A percentile compares a stretch with the other conserved stretches of the same genome.
phyloP scores from a whole-genome alignment of 1,140 invertebrate species.

The Cydia splendana region DNA sequence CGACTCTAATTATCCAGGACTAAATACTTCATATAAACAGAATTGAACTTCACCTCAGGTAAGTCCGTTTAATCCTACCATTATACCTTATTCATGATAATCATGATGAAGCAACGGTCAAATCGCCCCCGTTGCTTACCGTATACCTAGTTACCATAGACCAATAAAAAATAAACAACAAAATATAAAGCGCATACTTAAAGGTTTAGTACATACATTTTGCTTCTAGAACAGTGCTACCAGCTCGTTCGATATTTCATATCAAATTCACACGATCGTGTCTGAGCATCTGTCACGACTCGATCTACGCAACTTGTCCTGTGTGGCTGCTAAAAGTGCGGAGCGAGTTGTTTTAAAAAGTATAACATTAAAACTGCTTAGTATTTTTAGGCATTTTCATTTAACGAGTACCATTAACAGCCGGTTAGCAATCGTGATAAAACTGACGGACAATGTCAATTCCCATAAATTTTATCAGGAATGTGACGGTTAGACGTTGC shows the following conservation, averaged over 20 bases:
- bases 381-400: no score
- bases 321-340: slow-evolving; percentile 47
- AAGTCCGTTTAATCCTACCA: no score
- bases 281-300: slow-evolving; percentile 75
- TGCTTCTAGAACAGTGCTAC: not conserved
- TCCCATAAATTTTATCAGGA: no score
- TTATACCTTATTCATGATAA: not conserved
- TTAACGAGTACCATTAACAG: no score
- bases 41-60: no score
- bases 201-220: not conserved
- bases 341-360: not conserved
- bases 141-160: not conserved
- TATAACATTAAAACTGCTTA: not conserved
- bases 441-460: no score
- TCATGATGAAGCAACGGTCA: no score
- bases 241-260: slow-evolving; percentile 58
- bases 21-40: no score
- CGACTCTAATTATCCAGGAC: no score
- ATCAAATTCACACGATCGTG: slow-evolving; percentile 76
- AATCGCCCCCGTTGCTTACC: not conserved
- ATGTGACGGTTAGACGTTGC: no score
- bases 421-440: no score
- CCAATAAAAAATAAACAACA: not conserved
- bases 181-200: not conserved
- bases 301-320: slow-evolving; percentile 67